Conservation (phyloP, 2,888 invertebrate species). For the Oscheius onirici region DNA sequence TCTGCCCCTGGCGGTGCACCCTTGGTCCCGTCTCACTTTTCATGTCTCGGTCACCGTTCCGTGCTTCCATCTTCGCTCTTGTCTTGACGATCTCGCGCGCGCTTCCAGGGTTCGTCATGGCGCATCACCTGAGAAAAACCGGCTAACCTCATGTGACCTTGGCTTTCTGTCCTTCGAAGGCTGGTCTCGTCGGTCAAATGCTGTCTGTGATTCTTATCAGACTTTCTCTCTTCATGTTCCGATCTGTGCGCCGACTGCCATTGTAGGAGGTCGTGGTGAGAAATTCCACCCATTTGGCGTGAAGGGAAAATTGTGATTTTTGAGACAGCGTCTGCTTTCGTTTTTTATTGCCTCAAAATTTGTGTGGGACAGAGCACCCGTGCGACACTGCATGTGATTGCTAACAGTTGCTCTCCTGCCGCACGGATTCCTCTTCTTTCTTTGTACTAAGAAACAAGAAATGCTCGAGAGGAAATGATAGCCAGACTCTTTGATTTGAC, state of each 20-base stretch:
- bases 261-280: background rate
- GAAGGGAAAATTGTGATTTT: slow-evolving; percentile 1
- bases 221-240: slow-evolving; percentile 22
- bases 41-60: background rate
- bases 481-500: background rate
- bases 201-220: slow-evolving; percentile 19
- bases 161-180: slow-evolving; percentile 26
- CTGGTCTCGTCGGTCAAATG: slow-evolving; percentile 27
- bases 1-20: slow-evolving; percentile 1
- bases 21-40: slow-evolving; percentile 11
- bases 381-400: slow-evolving; percentile 28
- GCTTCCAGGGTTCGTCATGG: background rate
- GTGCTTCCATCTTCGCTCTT: background rate
- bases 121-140: slow-evolving; percentile 20
- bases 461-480: slow-evolving; percentile 5
- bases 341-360: slow-evolving; percentile 29
- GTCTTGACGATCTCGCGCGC: background rate
- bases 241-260: background rate
- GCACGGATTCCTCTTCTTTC: slow-evolving; percentile 18
- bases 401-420: slow-evolving; percentile 26
- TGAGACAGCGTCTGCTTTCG: background rate
- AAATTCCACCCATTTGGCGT: background rate
- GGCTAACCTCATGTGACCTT: slow-evolving; percentile 25
- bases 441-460: slow-evolving; percentile 13
- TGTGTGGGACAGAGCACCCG: slow-evolving; percentile 24